Evolutionary conservation across 2,113 vertebrate species (phyloP).

Genomic region (Colaptes auratus): DNA sequence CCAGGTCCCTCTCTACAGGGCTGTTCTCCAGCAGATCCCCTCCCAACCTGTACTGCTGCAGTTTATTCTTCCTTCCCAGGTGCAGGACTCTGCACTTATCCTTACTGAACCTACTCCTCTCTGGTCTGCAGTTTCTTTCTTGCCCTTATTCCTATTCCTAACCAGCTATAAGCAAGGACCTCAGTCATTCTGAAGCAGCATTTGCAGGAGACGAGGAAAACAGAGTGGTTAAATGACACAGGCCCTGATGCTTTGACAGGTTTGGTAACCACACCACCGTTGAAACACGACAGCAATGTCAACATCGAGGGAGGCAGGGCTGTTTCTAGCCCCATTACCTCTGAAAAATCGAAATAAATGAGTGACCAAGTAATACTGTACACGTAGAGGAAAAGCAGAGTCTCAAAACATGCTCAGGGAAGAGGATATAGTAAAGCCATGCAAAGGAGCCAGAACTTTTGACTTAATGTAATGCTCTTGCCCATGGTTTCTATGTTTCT

Average conservation of each 20-base stretch:
- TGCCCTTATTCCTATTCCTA: constrained; percentile 43
- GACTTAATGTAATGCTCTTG: neutral
- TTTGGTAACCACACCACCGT: neutral
- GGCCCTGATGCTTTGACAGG: neutral
- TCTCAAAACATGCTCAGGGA: neutral
- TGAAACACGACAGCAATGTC: neutral
- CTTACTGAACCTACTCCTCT: too few relatives aligned
- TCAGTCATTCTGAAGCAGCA: constrained; percentile 38
- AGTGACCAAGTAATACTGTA: neutral
- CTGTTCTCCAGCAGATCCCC: too few relatives aligned
- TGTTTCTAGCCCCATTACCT: neutral
- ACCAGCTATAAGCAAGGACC: constrained; percentile 3
- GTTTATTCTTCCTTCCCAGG: too few relatives aligned
- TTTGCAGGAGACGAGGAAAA: neutral
- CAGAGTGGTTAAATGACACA: constrained; percentile 6
- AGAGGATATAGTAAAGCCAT: neutral
- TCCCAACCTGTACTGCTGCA: too few relatives aligned
- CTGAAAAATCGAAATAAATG: neutral
- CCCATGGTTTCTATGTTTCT: neutral
- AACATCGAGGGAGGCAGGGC: neutral
- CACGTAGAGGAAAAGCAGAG: neutral
- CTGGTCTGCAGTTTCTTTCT: constrained; percentile 7
- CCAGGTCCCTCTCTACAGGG: too few relatives aligned
- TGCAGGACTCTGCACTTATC: too few relatives aligned
- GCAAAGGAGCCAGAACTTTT: neutral